A percentile compares a stretch with the other conserved stretches of the same genome.
These are phyloP conservation scores for Oscheius sp. DNA, from an alignment of 1,140 invertebrate genomes.

Conservation along the genomic window DNA sequence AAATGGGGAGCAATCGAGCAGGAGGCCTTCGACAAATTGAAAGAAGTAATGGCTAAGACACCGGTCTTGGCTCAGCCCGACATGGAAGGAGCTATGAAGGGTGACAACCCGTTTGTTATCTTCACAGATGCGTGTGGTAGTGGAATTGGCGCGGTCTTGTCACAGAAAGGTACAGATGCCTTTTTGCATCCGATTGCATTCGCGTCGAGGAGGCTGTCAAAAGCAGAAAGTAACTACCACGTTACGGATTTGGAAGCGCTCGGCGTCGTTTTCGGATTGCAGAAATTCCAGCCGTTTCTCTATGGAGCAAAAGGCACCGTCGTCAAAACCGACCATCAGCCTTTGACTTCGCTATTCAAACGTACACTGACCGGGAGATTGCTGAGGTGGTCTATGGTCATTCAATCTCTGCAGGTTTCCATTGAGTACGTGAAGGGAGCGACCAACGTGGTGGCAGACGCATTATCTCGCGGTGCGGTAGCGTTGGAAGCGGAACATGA, in stretches of 20 bases:
- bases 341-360: too few relatives aligned
- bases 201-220: slow-evolving; percentile 21
- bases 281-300: background rate
- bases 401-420: too few relatives aligned
- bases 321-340: background rate
- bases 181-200: slow-evolving; percentile 34
- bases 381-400: too few relatives aligned
- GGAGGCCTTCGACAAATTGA: slow-evolving; percentile 33
- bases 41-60: slow-evolving; percentile 10
- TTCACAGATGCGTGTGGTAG: slow-evolving; percentile 36
- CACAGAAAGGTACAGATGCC: slow-evolving; percentile 31
- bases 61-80: slow-evolving; percentile 42
- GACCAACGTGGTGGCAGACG: too few relatives aligned
- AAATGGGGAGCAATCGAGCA: background rate
- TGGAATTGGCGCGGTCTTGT: slow-evolving; percentile 35
- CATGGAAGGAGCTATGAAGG: background rate
- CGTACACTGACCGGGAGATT: too few relatives aligned
- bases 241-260: slow-evolving; percentile 29
- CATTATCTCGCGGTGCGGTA: too few relatives aligned
- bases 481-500: too few relatives aligned
- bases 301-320: background rate
- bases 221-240: slow-evolving; percentile 29
- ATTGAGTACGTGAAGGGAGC: too few relatives aligned
- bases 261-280: slow-evolving; percentile 5
- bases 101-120: slow-evolving; percentile 31